A percentile compares a stretch with the other conserved stretches of the same genome.
Evolutionary conservation across 1,140 invertebrate genomes (phyloP).

Genomic region (Papilio polytes): DNA sequence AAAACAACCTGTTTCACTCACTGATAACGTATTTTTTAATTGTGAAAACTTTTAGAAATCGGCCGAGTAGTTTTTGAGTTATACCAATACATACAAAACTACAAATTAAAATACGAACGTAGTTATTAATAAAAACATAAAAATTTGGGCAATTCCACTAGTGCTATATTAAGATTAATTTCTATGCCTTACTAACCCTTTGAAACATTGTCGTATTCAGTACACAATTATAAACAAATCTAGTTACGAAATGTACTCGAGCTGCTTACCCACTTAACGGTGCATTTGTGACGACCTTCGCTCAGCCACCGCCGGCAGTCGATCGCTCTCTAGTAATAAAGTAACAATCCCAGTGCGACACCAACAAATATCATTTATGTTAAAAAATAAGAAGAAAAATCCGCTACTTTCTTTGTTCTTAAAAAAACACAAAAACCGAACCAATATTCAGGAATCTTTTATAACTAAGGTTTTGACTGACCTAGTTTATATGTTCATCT

Average conservation of each 20-base stretch:
- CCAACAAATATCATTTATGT: neutral
- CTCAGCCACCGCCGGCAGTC: slow-evolving; percentile 40
- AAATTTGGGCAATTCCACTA: too few relatives aligned
- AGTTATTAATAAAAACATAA: too few relatives aligned
- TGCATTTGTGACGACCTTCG: slow-evolving; percentile 63
- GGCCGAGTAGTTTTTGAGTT: too few relatives aligned
- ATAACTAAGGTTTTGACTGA: neutral
- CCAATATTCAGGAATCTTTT: neutral
- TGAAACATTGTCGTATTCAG: slow-evolving; percentile 1
- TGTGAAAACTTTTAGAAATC: too few relatives aligned
- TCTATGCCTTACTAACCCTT: neutral
- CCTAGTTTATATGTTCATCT: neutral
- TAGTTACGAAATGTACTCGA: slow-evolving; percentile 45
- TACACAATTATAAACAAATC: slow-evolving; percentile 25
- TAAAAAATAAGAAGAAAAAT: neutral
- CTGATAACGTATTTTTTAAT: too few relatives aligned
- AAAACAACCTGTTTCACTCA: too few relatives aligned
- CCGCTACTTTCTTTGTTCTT: neutral
- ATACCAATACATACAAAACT: too few relatives aligned
- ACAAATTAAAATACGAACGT: too few relatives aligned
- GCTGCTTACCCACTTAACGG: slow-evolving; percentile 56
- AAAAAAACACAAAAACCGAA: neutral
- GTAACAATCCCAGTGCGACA: slow-evolving; percentile 38
- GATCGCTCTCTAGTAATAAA: slow-evolving; percentile 43
- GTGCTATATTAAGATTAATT: too few relatives aligned